phyloP scores from a whole-genome alignment of 1,140 invertebrate genomes.

The Rhagoletis pomonella region DNA sequence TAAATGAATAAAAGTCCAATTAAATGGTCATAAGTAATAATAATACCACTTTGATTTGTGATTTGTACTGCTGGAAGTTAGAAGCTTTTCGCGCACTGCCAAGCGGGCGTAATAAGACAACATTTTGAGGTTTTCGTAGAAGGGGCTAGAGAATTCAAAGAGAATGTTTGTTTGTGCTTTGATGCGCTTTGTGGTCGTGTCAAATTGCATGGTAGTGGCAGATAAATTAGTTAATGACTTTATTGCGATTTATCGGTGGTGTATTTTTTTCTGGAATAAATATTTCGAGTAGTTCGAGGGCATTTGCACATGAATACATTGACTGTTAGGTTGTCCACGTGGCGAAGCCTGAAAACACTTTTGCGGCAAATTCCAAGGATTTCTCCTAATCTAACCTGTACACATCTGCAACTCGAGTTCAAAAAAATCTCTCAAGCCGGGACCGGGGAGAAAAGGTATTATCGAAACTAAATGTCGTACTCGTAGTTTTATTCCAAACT shows the following conservation, averaged over 20 bases:
- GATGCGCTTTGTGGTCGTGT: slow-evolving; percentile 5
- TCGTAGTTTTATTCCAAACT: no score
- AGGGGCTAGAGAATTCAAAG: neutral
- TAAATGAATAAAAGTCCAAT: slow-evolving; percentile 74
- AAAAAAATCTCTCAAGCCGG: no score
- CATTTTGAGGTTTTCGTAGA: neutral
- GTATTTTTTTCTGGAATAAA: no score
- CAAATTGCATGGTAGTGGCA: slow-evolving; percentile 23
- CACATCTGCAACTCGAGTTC: no score
- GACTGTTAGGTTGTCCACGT: no score
- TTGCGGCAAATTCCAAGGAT: no score
- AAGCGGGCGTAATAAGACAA: slow-evolving; percentile 48
- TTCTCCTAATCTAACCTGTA: no score
- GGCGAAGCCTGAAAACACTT: no score
- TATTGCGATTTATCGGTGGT: neutral
- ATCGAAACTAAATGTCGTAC: no score
- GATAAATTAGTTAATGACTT: slow-evolving; percentile 53
- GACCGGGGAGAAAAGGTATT: no score
- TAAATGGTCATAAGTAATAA: slow-evolving; percentile 75
- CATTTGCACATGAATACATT: no score
- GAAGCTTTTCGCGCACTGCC: slow-evolving; percentile 38
- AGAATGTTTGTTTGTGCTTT: neutral
- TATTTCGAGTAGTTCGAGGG: no score
- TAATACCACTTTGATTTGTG: slow-evolving; percentile 74
- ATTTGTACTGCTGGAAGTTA: slow-evolving; percentile 57